phyloP scores from a whole-genome alignment of 2,797 vertebrate genomes.

The Vespertilio murinus region DNA sequence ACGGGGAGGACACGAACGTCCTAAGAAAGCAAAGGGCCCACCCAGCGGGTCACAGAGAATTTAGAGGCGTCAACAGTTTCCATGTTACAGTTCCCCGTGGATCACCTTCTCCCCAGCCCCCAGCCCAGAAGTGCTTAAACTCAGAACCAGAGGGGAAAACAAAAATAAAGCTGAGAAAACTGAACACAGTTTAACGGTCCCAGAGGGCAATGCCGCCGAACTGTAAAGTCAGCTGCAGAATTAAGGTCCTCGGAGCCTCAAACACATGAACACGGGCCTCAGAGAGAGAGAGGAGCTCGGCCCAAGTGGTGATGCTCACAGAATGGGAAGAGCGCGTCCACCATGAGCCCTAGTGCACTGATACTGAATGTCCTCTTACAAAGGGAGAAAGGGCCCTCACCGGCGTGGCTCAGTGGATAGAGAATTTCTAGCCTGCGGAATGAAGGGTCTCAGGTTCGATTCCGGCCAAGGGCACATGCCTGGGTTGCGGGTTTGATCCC shows the following conservation, averaged over 20 bases:
- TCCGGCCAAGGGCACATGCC: too few relatives aligned
- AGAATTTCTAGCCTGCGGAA: too few relatives aligned
- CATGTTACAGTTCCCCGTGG: not conserved
- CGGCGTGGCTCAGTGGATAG: too few relatives aligned
- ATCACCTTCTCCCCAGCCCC: too few relatives aligned
- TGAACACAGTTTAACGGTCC: constrained; percentile 31
- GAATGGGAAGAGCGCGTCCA: not conserved
- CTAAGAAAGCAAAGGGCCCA: not conserved
- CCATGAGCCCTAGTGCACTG: not conserved
- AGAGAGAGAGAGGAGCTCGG: not conserved
- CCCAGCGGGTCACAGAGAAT: not conserved
- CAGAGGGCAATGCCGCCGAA: not conserved
- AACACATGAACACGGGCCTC: not conserved
- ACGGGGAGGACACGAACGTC: not conserved
- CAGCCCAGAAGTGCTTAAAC: not conserved
- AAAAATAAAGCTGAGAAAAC: constrained; percentile 65
- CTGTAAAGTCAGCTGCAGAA: constrained; percentile 11
- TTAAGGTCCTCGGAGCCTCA: constrained; percentile 45
- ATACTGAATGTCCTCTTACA: not conserved
- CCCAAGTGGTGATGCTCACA: not conserved
- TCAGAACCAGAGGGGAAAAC: constrained; percentile 53
- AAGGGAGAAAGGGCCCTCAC: not conserved
- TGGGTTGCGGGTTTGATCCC: too few relatives aligned
- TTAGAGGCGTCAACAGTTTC: not conserved
- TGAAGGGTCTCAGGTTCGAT: too few relatives aligned